phyloP scores from a whole-genome alignment of 2,797 vertebrate genomes.

The Hozukius guyotensis region DNA sequence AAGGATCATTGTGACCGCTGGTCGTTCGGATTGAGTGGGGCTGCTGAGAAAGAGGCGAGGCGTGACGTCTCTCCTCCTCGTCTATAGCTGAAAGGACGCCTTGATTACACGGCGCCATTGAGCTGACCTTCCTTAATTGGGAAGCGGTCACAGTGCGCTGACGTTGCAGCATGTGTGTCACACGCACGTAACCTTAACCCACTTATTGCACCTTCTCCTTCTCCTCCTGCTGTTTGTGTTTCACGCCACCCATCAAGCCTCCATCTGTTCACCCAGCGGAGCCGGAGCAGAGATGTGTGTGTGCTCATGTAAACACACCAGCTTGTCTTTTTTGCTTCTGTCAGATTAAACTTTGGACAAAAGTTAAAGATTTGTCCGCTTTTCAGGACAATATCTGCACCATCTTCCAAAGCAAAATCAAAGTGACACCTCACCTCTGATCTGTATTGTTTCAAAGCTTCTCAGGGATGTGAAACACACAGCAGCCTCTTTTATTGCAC shows the following conservation, averaged over 20 bases:
- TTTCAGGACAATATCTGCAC: neutral
- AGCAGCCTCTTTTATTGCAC: constrained; percentile 8
- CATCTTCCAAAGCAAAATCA: neutral
- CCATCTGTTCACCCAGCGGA: constrained; percentile 63
- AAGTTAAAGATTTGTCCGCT: constrained; percentile 11
- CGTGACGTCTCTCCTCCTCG: neutral
- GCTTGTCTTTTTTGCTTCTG: neutral
- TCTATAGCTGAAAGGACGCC: constrained; percentile 1
- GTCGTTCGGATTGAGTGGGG: constrained; percentile 1
- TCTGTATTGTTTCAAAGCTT: neutral
- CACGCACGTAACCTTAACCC: constrained; percentile 33
- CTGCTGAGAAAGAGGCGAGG: neutral
- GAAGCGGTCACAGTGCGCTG: constrained; percentile 23
- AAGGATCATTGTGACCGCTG: neutral
- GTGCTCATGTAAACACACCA: neutral
- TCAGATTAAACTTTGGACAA: constrained; percentile 4
- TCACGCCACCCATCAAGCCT: constrained; percentile 58
- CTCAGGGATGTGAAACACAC: neutral
- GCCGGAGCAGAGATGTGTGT: constrained; percentile 2
- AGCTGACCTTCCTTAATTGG: constrained; percentile 67
- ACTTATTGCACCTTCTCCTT: constrained; percentile 35
- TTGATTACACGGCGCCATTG: constrained; percentile 59
- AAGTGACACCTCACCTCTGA: neutral
- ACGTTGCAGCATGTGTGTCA: neutral
- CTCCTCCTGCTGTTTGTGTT: constrained; percentile 57